Evolutionary conservation across 1,140 invertebrate genomes (phyloP), one percentile per base, ranked within the genome.

Genomic region (Monomorium pharaonis): DNA sequence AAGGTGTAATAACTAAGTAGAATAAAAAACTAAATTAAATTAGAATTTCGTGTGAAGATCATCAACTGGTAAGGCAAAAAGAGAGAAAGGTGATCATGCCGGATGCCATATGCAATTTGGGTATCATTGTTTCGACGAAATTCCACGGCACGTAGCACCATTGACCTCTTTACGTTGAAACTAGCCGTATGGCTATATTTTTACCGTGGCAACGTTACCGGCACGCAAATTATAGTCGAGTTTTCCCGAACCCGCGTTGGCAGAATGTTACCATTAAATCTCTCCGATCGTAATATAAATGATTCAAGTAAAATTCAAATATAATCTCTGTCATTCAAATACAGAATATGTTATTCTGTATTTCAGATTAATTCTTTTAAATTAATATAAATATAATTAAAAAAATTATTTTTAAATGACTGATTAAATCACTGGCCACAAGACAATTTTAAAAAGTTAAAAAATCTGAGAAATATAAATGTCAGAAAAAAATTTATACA

Each of bases 161-260:
- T 81, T 89, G 86, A 89, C 47, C 86, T 54, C 24, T 69, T 88
- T 65, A 18, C 24, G 12, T 44, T 60, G 56, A 74, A 84, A 84
- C 18, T 62, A 21, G 51, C 67, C 51, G 54, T 83, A 70, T 69
- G 14, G 7, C 21, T 62, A 44, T 54, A 70, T 65, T 88, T 88
- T 72, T 84, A 47, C 37, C 70, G 18, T n/a, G 7, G 18, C 9
- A 5, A 58, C 24, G 5, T 33, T 30, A 77, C 47, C 10, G 18
- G 12, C 67, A 24, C 14, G 56, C 27, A 72, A 47, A 87, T 77
- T 76, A 84, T 47, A 47, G 60, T 33, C 14, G 16, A 54, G 33
- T 4, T 37, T 30, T 7, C n/a, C 10, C 6, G 21, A 5, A 44
- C n/a, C 60, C 12, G 9, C 14, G 7, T 49, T 49, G 54, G 27